These are phyloP conservation scores for Labroides dimidiatus DNA, from an alignment of 2,797 vertebrate genomes.

Conservation along the genomic window DNA sequence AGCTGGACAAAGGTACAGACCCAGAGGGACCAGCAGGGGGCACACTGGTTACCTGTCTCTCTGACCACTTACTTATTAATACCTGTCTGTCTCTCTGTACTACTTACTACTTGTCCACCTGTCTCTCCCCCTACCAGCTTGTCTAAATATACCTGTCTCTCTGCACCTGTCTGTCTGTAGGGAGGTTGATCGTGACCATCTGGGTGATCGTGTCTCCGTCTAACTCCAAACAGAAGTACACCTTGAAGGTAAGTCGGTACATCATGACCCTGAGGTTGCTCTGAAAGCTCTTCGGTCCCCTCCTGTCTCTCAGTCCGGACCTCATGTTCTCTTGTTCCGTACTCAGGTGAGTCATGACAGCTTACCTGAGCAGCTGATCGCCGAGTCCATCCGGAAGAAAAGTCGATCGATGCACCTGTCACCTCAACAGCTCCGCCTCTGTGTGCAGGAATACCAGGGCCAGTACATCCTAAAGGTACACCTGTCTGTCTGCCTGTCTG, in stretches of 20 bases:
- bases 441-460: constrained; percentile 87
- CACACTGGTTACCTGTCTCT: not conserved
- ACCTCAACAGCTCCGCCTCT: constrained; percentile 85
- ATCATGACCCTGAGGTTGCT: too few species aligned
- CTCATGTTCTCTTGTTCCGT: not conserved
- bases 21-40: not conserved
- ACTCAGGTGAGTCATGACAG: constrained; percentile 81
- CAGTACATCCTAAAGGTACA: constrained; percentile 85
- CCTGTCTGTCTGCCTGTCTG: constrained; percentile 18
- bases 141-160: too few species aligned
- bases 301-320: too few species aligned
- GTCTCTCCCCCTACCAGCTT: too few species aligned
- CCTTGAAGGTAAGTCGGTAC: constrained; percentile 63
- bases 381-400: constrained; percentile 85
- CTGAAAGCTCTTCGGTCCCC: too few species aligned
- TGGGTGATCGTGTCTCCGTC: constrained; percentile 88
- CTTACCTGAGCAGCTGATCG: constrained; percentile 84
- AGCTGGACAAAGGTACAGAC: constrained; percentile 72
- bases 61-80: not conserved
- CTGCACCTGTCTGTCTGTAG: constrained; percentile 53
- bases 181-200: constrained; percentile 85
- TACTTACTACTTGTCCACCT: too few species aligned
- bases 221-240: constrained; percentile 89
- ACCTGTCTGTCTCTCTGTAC: too few species aligned
- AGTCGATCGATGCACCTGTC: constrained; percentile 87